A percentile compares a stretch with the other conserved stretches of the same genome.
These are phyloP conservation scores for Dilophus febrilis DNA, from an alignment of 2,888 invertebrate genomes.

Conservation along the genomic window DNA sequence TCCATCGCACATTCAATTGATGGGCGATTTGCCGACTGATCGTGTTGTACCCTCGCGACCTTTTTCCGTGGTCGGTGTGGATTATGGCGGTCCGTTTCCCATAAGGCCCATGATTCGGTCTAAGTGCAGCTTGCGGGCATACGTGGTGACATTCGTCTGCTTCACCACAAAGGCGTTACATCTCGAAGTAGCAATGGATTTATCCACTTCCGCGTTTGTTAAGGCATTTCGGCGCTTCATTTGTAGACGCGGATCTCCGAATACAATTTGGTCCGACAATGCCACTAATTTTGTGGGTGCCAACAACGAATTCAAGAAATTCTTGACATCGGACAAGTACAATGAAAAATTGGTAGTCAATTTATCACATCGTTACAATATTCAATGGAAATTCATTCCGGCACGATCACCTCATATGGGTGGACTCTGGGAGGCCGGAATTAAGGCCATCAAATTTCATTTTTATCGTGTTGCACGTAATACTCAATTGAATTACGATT, in stretches of 20 bases:
- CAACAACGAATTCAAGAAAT: not conserved
- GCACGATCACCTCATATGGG: too few species aligned
- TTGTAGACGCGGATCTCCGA: conserved; percentile 14
- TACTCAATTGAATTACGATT: too few species aligned
- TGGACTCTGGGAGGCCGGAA: too few species aligned
- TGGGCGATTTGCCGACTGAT: too few species aligned
- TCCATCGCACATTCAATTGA: too few species aligned
- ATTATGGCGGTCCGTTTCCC: conserved; percentile 13
- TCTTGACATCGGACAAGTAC: not conserved
- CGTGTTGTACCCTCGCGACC: too few species aligned
- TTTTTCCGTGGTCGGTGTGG: conserved; percentile 8
- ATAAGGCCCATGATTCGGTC: conserved; percentile 11
- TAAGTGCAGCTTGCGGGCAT: conserved; percentile 11
- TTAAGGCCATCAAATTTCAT: conserved; percentile 7
- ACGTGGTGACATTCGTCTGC: conserved; percentile 16
- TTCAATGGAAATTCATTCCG: too few species aligned
- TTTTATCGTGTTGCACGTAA: not conserved
- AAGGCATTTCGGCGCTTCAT: conserved; percentile 15
- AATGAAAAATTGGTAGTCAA: too few species aligned
- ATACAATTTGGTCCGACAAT: conserved; percentile 15
- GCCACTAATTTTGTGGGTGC: conserved; percentile 19
- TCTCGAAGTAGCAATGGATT: conserved; percentile 8
- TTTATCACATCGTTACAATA: too few species aligned
- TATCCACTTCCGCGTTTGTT: conserved; percentile 13
- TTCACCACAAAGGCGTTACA: conserved; percentile 11